Base-by-base conservation (phyloP, 2,113 vertebrate species). In the Melanerpes formicivorus region DNA sequence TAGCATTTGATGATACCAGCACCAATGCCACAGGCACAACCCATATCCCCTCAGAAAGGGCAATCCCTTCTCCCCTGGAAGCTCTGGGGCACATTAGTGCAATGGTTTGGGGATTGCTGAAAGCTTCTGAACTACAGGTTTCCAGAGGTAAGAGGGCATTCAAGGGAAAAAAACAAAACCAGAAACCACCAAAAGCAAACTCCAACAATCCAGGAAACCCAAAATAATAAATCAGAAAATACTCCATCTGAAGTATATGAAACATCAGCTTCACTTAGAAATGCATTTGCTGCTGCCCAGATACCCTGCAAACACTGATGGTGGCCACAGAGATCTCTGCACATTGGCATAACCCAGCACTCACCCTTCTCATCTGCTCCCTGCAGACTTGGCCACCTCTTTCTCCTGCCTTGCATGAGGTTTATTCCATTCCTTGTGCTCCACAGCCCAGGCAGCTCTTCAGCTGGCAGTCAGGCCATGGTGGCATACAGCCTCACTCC, bases 41-140 rank as follows among this genome's bases (percentile, higher is more conserved):
- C 84, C 75, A 62, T 22, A 80, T 62, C 54, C 87, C 91, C 94
- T 87, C 81, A 85, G 96, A 85, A 93, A 97, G 82, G 79, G 92
- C 54, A 93, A 71, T 70, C 62, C 27, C 54, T 86, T 84, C 92
- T 71, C 64, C 5, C 2, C 79, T 87, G 82, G 90, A 86, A 90
- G 59, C 69, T 63, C 59, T 65, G 82, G 85, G 88, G 78, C 37
- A 50, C 91, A 95, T 97, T 95, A 97, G 60, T 13, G 22, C 44
- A 62, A 58, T 7, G 34, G 82, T 70, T 80, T 77, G 73, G 69
- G 87, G 91, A 58, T 4, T 85, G 69, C 40, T 91, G 80, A 96
- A 96, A 94, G 95, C 84, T 87, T 96, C 93, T 85, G 79, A 95
- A 84, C 93, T 46, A 56, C 22, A 48, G 1, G 3, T 91, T 96